phyloP scores from a whole-genome alignment of 2,113 vertebrate genomes.

The Equus quagga region DNA sequence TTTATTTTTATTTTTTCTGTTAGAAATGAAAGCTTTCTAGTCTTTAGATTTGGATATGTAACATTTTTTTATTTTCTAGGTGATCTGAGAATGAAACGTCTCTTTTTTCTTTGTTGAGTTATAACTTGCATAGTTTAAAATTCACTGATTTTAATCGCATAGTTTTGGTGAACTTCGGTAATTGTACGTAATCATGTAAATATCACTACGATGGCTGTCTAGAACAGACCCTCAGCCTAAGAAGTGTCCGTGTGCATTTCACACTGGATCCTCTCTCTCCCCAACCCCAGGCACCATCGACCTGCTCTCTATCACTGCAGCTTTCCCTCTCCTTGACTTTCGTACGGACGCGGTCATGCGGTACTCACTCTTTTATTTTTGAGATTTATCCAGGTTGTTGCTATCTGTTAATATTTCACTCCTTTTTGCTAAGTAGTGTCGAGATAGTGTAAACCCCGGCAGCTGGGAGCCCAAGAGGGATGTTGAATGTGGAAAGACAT shows the following conservation, averaged over 20 bases:
- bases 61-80: conserved; percentile 19
- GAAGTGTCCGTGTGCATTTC: not conserved
- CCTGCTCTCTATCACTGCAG: not conserved
- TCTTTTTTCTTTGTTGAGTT: not conserved
- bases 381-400: not conserved
- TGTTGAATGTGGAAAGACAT: not conserved
- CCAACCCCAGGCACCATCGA: too few species aligned
- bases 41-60: not conserved
- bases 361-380: not conserved
- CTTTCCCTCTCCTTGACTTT: not conserved
- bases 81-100: not conserved
- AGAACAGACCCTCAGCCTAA: not conserved
- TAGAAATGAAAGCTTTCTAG: not conserved
- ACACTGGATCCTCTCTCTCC: not conserved
- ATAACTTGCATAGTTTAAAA: not conserved
- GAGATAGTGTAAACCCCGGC: not conserved
- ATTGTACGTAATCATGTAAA: not conserved
- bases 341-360: not conserved
- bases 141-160: not conserved
- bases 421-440: not conserved
- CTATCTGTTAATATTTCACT: not conserved
- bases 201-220: not conserved
- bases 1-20: not conserved
- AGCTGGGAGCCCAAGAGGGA: not conserved
- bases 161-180: not conserved